Base-by-base conservation (phyloP, 2,113 vertebrate species). In the Ameiurus melas region DNA sequence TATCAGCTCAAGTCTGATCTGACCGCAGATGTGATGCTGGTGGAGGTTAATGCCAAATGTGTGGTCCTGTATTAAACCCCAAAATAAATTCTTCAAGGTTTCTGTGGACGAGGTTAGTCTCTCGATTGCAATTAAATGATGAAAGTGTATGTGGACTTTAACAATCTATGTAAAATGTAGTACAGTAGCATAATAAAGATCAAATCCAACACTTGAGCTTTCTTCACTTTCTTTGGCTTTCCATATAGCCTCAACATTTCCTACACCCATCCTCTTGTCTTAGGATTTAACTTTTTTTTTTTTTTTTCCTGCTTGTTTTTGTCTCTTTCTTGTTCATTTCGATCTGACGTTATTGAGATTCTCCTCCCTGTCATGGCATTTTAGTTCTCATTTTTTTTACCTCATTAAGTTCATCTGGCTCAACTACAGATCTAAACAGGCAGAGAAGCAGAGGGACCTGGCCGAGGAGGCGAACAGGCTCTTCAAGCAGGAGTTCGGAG, bases 401-500 rank as follows among this genome's bases (percentile, higher is more conserved):
- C 97, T 97, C 96, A 94, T 96, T 89, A 80, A 88, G 95, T 98
- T 97, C 97, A 95, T 97, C 88, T 98, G 96, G 96, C 96, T 94
- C 96, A 96, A 96, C 96, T 94, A 96, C 96, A 99, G 98, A 98
- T 98, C 95, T 94, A 97, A 96, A 87, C 97, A 97, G 95, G 96
- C 96, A 0, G 97, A 98, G 94, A 94, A 91, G 89, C 95, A 96
- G 86, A 93, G 96, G 85, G 97, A 96, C 90, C 93, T 96, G 91
- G 98, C 98, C 0, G 88, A 96, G 36, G 95, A 98, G 92, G 98
- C 98, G 92, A 99, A 97, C 93, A 95, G 97, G 2, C 97, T 99
- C 94, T 99, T 99, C 96, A 99, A 99, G 92, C 96, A 97, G 93
- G 98, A 99, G 88, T 99, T 99, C 68, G 98, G 98, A 70, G 98